Conservation (phyloP, 2,797 vertebrate genomes). For the Trichosurus vulpecula region DNA sequence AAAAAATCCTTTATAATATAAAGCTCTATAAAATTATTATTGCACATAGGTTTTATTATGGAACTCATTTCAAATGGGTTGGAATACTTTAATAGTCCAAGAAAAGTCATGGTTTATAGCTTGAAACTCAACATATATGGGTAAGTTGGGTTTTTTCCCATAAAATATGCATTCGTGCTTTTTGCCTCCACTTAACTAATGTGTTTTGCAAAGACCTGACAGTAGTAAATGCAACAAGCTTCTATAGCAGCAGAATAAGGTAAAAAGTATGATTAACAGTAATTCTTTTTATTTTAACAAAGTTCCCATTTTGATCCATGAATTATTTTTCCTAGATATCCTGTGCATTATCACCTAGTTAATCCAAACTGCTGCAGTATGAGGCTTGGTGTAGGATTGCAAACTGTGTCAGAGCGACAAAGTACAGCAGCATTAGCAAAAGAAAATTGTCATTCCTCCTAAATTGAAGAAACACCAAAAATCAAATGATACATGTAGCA, state of each 20-base stretch:
- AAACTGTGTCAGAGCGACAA: slow-evolving; percentile 75
- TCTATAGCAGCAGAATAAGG: slow-evolving; percentile 76
- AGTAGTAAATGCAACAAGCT: slow-evolving; percentile 82
- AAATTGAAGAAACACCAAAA: slow-evolving; percentile 60
- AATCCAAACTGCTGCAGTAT: slow-evolving; percentile 70
- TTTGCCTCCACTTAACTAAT: slow-evolving; percentile 85
- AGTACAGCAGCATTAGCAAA: slow-evolving; percentile 69
- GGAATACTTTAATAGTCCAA: slow-evolving; percentile 83
- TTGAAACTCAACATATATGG: slow-evolving; percentile 80
- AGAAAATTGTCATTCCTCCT: slow-evolving; percentile 58
- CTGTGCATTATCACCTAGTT: slow-evolving; percentile 60
- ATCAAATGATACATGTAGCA: background rate
- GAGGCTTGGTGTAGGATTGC: slow-evolving; percentile 67
- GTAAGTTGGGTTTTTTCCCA: slow-evolving; percentile 71
- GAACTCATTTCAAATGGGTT: slow-evolving; percentile 81
- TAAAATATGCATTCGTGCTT: slow-evolving; percentile 84
- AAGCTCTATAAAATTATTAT: slow-evolving; percentile 81
- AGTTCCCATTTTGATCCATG: slow-evolving; percentile 76
- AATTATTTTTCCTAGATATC: slow-evolving; percentile 73
- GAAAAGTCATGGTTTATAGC: slow-evolving; percentile 80
- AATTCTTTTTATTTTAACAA: slow-evolving; percentile 73
- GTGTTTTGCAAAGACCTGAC: slow-evolving; percentile 83
- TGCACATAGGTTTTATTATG: slow-evolving; percentile 78
- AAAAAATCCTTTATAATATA: slow-evolving; percentile 76
- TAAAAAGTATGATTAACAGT: slow-evolving; percentile 75